Conservation (phyloP, 2,113 vertebrate species). For the Oryzias javanicus region DNA sequence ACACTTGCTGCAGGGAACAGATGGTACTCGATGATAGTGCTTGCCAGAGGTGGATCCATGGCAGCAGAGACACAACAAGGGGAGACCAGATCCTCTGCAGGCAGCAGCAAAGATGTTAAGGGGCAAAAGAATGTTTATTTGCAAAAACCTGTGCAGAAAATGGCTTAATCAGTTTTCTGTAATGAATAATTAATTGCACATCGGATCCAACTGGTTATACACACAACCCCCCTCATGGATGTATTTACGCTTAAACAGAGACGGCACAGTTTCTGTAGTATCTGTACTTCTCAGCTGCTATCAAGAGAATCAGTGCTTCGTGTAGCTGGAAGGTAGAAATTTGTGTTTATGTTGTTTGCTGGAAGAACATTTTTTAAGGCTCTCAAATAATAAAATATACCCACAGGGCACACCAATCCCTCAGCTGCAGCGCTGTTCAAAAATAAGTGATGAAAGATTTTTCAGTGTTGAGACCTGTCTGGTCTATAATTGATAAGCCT, state of each 20-base stretch:
- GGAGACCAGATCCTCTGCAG: conserved; percentile 32
- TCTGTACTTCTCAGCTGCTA: conserved; percentile 23
- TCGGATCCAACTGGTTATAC: conserved; percentile 46
- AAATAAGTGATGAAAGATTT: conserved; percentile 35
- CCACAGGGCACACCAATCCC: conserved; percentile 42
- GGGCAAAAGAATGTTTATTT: conserved; percentile 33
- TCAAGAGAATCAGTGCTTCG: conserved; percentile 50
- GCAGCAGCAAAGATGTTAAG: conserved; percentile 40
- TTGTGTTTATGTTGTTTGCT: conserved; percentile 54
- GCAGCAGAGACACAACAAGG: conserved; percentile 26
- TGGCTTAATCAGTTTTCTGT: conserved; percentile 60
- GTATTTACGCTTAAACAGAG: conserved; percentile 36
- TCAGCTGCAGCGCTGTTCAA: conserved; percentile 5
- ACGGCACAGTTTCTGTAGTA: conserved; percentile 30
- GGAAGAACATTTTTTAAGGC: conserved; percentile 39
- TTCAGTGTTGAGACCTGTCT: conserved; percentile 8
- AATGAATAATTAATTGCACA: conserved; percentile 71
- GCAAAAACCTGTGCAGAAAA: conserved; percentile 47
- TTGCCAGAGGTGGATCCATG: conserved; percentile 56
- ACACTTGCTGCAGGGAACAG: conserved; percentile 71
- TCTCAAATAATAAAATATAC: conserved; percentile 61
- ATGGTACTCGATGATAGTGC: conserved; percentile 67
- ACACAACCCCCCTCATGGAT: conserved; percentile 38
- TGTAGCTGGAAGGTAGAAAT: conserved; percentile 49
- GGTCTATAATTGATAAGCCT: conserved; percentile 48